Base-by-base conservation (phyloP, 2,113 vertebrate genomes). In the Misgurnus mizolepis region DNA sequence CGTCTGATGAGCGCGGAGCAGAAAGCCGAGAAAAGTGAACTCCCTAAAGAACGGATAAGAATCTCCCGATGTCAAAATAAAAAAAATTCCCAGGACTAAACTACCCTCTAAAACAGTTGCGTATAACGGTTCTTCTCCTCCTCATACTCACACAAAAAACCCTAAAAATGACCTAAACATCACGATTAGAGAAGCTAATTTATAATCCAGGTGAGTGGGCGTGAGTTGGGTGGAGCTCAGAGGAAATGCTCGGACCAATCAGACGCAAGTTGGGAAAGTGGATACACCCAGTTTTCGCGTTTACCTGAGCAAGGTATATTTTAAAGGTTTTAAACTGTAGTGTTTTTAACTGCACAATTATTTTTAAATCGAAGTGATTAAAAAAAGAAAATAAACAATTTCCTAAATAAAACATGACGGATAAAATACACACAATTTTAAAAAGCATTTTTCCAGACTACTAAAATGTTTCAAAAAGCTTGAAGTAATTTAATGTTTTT, bases 221-320 rank as follows among this genome's bases (percentile, higher is more conserved):
- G 71, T 82, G 89, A 40, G 4, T 4, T 85, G 81, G 73, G 34
- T 72, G 62, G 10, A 60, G 7, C 2, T 5, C 55, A 5, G 47
- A 75, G 41, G 18, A 80, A 62, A 71, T n/a, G 53, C 67, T n/a
- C 11, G 27, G 70, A 82, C 72, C n/a, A 85, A 69, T 87, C 88
- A 90, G 83, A 41, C 50, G 8, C 34, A 7, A 12, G 18, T 49
- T 64, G 7, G 17, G 22, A 75, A 27, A 34, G 41, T 7, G 12
- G 6, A 47, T 39, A 72, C 69, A 58, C 69, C 69, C 69, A 18
- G 34, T 7, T 40, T 11, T 7, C 8, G 14, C 50, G 41, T 41
- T 18, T 41, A 72, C 17, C 50, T 58, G 17, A 55, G 6, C 34
- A 15, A 68, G n/a, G n/a, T 68, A 49, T 10, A 6, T 7, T 18